Evolutionary conservation across 2,113 vertebrate species (phyloP), one percentile per base, ranked within the genome.

Genomic region (Heliornis fulica): DNA sequence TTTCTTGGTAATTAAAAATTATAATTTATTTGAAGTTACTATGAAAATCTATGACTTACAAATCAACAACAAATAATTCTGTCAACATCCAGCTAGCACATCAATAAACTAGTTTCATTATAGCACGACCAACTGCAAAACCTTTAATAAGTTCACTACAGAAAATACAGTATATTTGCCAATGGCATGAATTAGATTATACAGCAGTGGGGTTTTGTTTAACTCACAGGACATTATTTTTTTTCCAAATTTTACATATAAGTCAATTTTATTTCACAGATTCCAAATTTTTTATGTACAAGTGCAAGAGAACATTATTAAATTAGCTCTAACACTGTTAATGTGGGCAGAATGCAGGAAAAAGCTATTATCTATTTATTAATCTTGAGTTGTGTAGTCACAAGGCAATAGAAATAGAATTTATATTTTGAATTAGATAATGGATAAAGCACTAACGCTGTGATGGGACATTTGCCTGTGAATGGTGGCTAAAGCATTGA

Each of bases 1-100:
- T 96, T 96, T 91, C 93, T 94, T 85, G 29, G 25, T 94, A 96
- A 89, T 93, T 97, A 92, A 68, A 94, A 96, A 92, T 93, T 15
- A 78, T 74, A 97, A 88, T 95, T 94, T 63, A 87, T 91, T 82
- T 82, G 61, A 95, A 96, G 69, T 66, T 89, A 83, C 34, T 34
- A 90, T 93, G 96, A 97, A 96, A 97, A 89, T 86, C 71, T 85
- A 65, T 93, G 88, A 92, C 26, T 78, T 92, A 69, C 84, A 95
- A 94, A 95, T 94, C 76, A 94, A 95, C 87, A 96, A 77, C 61
- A 91, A 96, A 79, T 89, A 92, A 96, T 91, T 91, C 88, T 93
- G 25, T 29, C 76, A 59, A 77, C 61, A 69, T 89, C 34, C 90
- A 95, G 91, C 69, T 78, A 89, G 66, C 48, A 92, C 65, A 87